Base-by-base conservation (phyloP, 23 tunicate genomes). In the Trididemnum clinides region DNA sequence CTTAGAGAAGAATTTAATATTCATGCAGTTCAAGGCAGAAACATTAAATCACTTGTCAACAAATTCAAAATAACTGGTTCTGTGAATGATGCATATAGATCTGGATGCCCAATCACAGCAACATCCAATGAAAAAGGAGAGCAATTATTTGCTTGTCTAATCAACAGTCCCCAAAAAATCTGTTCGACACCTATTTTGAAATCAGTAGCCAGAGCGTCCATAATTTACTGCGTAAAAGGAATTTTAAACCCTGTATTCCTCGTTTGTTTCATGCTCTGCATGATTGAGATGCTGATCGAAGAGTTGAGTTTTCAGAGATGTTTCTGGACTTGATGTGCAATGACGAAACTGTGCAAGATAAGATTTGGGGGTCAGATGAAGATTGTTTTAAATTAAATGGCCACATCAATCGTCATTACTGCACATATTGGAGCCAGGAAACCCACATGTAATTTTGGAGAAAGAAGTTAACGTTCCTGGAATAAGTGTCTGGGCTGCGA, bases 301-400 rank as follows among this genome's bases (percentile, higher is more conserved):
- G 81, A 74, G 81, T 37, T 74, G 81, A 74, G 81, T 37, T 74
- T 10, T 74, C 81, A 39, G 57, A 74, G 81, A 74, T 74, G 58
- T 66, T 74, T 74, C 81, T 74, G 36, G 81, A 71, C 19, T 71
- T 74, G 81, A 74, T 34, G 81, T 26, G 81, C 81, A 39, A 74
- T 74, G 81, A 37, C 81, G 32, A 74, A 74, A 74, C 36, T 74
- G 36, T 74, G 57, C 75, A 66, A 66, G 75, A 66, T 66, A 66
- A 66, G 75, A 66, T 66, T 66, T 66, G 75, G 75, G n/a, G 75
- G 36, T 66, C 75, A 66, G 75, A 66, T 66, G 75, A 66, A 66
- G 75, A 36, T 66, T 29, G 37, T 66, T 66, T n/a, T 3, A 10
- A 28, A 5, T 66, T 66, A n/a, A 30, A 5, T 66, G 69, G 69